Base-by-base conservation (phyloP, 2,888 invertebrate species). In the Drosophila algonquin region DNA sequence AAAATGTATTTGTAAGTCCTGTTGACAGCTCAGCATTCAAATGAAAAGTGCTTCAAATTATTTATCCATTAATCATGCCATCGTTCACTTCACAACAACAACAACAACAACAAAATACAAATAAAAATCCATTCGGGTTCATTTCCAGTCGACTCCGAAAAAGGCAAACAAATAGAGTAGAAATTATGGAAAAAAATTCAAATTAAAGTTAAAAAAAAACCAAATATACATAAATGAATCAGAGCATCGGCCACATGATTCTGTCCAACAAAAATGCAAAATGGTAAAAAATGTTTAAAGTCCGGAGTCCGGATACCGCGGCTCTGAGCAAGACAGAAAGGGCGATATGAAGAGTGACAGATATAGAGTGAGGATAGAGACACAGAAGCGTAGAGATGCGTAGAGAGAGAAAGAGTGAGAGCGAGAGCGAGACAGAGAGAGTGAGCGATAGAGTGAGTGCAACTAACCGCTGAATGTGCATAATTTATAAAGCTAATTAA, bases 401-500 rank as follows among this genome's bases (percentile, higher is more conserved):
- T 4, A 21, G 21, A 27, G 63, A 12, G 47, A 35, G 30, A 59
- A 24, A 68, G 16, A 14, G 12, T 57, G 53, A 53, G 70, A 30
- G 8, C 7, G 21, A 35, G 32, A 54, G 3, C 27, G 10, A 24
- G 18, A 67, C 16, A 14, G 12, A 59, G 53, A 51, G 70, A 47
- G 65, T 18, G 10, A 24, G 14, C 56, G 32, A 68, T 18, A 14
- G 12, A 59, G 53, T 47, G 73, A 48, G 65, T 63, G 78, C 67
- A 76, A 82, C 83, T 79, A 87, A 85, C 87, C 81, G 89, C 89
- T 83, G 87, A 77, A 81, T 81, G 80, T 87, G 89, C 85, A 85
- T 85, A 89, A 89, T 85, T 89, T 87, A 85, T 89, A 88, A 80
- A 85, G 89, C 85, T 89, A 85, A 89, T 85, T 89, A 85, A 89